phyloP scores from a whole-genome alignment of 2,888 invertebrate genomes.

The Bombylius major region DNA sequence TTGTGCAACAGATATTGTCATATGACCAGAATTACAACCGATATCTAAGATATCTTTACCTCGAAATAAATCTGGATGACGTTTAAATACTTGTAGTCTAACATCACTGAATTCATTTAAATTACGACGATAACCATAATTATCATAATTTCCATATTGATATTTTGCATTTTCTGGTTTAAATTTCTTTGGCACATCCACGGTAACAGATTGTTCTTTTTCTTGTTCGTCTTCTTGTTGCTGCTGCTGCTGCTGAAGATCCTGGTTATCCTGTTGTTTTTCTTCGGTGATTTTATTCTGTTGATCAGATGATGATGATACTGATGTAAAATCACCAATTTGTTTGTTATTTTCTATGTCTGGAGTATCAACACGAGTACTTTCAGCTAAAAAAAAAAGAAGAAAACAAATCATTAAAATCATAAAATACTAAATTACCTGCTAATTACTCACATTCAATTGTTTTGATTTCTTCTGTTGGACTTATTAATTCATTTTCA shows the following conservation, averaged over 20 bases:
- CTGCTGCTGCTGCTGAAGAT: not conserved
- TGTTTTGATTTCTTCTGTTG: slow-evolving; percentile 34
- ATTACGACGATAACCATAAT: slow-evolving; percentile 93
- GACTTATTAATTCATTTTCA: slow-evolving; percentile 37
- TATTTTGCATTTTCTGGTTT: slow-evolving; percentile 66
- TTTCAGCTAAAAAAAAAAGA: slow-evolving; percentile 20
- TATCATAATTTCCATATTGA: slow-evolving; percentile 92
- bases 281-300: not conserved
- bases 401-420: not conserved
- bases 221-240: not conserved
- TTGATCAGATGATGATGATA: not conserved
- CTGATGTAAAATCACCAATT: slow-evolving; percentile 22
- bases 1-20: slow-evolving; percentile 80
- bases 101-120: slow-evolving; percentile 69
- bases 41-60: slow-evolving; percentile 90
- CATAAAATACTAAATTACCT: too few relatives aligned
- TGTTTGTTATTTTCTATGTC: slow-evolving; percentile 18
- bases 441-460: slow-evolving; percentile 21
- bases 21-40: slow-evolving; percentile 94
- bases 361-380: slow-evolving; percentile 28
- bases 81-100: slow-evolving; percentile 66
- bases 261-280: not conserved
- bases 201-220: not conserved
- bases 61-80: slow-evolving; percentile 69
- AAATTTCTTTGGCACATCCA: slow-evolving; percentile 36